phyloP scores from a whole-genome alignment of 2,113 vertebrate genomes.

The Collichthys lucidus region DNA sequence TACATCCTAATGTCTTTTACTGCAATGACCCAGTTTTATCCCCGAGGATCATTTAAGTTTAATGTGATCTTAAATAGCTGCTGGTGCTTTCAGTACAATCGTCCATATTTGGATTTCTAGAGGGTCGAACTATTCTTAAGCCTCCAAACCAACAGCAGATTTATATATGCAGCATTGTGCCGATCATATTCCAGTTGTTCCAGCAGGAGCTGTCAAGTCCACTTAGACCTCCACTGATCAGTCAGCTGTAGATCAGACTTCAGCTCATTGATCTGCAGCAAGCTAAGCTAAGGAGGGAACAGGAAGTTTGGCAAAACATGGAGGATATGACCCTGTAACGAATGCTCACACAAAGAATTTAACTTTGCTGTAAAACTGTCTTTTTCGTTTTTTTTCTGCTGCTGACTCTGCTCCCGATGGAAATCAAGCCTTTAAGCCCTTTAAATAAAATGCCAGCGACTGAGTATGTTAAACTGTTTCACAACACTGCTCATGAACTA shows the following conservation, averaged over 20 bases:
- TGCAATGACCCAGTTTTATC: constrained; percentile 40
- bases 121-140: background rate
- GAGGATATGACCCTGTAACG: constrained; percentile 15
- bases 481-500: constrained; percentile 49
- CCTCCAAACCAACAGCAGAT: background rate
- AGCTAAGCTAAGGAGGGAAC: background rate
- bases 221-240: constrained; percentile 9
- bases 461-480: constrained; percentile 46
- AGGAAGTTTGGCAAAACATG: constrained; percentile 6
- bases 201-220: background rate
- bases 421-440: constrained; percentile 16
- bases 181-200: background rate
- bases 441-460: constrained; percentile 24
- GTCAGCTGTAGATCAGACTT: background rate
- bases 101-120: constrained; percentile 13
- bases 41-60: constrained; percentile 51
- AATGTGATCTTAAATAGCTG: constrained; percentile 38
- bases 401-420: background rate
- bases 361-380: constrained; percentile 8
- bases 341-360: constrained; percentile 19
- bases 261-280: background rate
- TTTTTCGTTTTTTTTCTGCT: background rate
- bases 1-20: constrained; percentile 25
- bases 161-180: background rate
- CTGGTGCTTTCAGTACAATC: background rate